These are phyloP conservation scores for Octodon degus DNA, from an alignment of 2,113 vertebrate species.

Conservation along the genomic window DNA sequence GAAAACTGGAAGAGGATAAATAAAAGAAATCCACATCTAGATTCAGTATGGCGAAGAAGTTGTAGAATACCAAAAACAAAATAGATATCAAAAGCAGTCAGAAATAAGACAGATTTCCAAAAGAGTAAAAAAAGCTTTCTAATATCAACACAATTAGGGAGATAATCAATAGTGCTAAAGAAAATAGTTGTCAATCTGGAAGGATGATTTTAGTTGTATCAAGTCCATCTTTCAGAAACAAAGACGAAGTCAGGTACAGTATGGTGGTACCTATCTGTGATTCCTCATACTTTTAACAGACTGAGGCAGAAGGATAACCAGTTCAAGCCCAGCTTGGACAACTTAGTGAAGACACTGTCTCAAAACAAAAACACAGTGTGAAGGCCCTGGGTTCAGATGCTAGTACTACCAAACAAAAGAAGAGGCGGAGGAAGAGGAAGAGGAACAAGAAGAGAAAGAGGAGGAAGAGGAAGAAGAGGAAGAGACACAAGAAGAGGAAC, in stretches of 20 bases:
- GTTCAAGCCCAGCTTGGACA: neutral
- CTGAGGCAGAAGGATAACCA: neutral
- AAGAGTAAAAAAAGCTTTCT: constrained; percentile 13
- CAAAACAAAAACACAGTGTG: neutral
- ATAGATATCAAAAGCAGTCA: constrained; percentile 6
- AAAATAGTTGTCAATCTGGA: constrained; percentile 1
- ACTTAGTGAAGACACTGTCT: neutral
- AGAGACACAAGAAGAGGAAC: too few species aligned
- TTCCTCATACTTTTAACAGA: neutral
- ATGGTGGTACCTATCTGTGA: neutral
- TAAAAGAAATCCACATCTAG: neutral
- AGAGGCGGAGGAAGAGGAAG: neutral
- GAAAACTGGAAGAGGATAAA: neutral
- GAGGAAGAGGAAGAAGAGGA: too few species aligned
- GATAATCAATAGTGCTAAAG: neutral
- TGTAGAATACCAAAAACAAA: neutral
- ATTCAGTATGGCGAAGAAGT: neutral
- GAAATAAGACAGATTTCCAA: constrained; percentile 1
- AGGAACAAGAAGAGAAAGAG: neutral
- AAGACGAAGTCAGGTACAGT: neutral
- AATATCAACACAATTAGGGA: neutral
- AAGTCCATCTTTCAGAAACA: constrained; percentile 26
- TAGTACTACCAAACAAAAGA: neutral
- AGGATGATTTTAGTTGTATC: neutral
- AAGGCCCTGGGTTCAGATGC: neutral